phyloP scores from a whole-genome alignment of 1,140 invertebrate species.

The Samia ricini region DNA sequence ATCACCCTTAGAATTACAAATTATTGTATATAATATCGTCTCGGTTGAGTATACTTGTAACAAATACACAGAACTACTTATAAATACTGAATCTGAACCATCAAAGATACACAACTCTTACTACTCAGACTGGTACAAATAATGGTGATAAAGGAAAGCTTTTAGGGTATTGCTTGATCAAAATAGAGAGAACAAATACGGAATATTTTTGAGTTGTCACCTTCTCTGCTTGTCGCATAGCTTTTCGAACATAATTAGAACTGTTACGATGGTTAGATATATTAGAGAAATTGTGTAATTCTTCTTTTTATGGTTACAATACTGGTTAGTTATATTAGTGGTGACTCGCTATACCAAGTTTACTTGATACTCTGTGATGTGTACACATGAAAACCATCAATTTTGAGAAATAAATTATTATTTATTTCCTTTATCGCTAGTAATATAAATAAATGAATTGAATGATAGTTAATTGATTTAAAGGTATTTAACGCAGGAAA shows the following conservation, averaged over 20 bases:
- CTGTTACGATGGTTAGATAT: conserved; percentile 7
- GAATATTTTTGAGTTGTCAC: conserved; percentile 2
- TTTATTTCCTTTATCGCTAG: background rate
- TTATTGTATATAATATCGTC: too few species aligned
- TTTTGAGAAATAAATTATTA: background rate
- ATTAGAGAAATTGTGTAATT: conserved; percentile 9
- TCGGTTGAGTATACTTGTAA: too few species aligned
- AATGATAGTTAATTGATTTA: too few species aligned
- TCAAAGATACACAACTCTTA: background rate
- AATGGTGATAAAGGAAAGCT: background rate
- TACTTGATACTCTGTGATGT: background rate
- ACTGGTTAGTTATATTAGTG: background rate
- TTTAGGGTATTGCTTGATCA: conserved; percentile 3
- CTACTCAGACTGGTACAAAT: background rate
- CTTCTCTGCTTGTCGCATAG: conserved; percentile 2
- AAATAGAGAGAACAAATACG: conserved; percentile 7
- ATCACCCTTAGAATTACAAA: too few species aligned
- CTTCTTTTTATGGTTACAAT: background rate
- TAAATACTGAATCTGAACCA: background rate
- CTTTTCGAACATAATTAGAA: conserved; percentile 9
- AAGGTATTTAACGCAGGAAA: too few species aligned
- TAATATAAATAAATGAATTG: too few species aligned
- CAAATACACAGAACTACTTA: background rate
- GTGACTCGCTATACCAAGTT: background rate
- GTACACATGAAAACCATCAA: background rate